Conservation (phyloP, 2,888 invertebrate genomes). For the Cremastinae sp. region DNA sequence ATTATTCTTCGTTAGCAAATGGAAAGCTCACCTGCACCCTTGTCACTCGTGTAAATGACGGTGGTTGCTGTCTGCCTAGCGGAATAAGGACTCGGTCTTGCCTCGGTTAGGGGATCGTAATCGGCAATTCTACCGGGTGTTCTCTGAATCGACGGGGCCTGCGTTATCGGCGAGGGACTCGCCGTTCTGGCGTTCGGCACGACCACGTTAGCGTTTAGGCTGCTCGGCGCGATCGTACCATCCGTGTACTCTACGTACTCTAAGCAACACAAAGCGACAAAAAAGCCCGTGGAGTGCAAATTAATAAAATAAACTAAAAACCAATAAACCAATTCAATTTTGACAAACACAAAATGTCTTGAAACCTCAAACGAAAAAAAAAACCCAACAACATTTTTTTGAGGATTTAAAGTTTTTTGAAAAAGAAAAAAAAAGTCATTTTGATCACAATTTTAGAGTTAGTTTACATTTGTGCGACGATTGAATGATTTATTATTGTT, state of each 20-base stretch:
- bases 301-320: slow-evolving; percentile 10
- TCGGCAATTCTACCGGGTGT: slow-evolving; percentile 89
- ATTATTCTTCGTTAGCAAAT: slow-evolving; percentile 10
- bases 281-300: slow-evolving; percentile 32
- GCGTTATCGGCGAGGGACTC: slow-evolving; percentile 66
- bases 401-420: too few relatives aligned
- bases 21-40: slow-evolving; percentile 83
- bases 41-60: slow-evolving; percentile 91
- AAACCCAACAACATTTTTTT: too few relatives aligned
- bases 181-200: slow-evolving; percentile 54
- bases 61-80: slow-evolving; percentile 89
- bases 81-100: slow-evolving; percentile 86
- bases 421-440: slow-evolving; percentile 5
- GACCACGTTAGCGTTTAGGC: slow-evolving; percentile 65
- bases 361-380: too few relatives aligned
- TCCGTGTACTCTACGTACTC: slow-evolving; percentile 79
- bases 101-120: slow-evolving; percentile 89
- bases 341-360: too few relatives aligned
- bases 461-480: too few relatives aligned
- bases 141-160: slow-evolving; percentile 76
- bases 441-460: too few relatives aligned
- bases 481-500: too few relatives aligned
- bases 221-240: slow-evolving; percentile 75
- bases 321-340: neutral
- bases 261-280: slow-evolving; percentile 63